These are phyloP conservation scores for Solenopsis fugax DNA, from an alignment of 1,140 invertebrate species.

Conservation along the genomic window DNA sequence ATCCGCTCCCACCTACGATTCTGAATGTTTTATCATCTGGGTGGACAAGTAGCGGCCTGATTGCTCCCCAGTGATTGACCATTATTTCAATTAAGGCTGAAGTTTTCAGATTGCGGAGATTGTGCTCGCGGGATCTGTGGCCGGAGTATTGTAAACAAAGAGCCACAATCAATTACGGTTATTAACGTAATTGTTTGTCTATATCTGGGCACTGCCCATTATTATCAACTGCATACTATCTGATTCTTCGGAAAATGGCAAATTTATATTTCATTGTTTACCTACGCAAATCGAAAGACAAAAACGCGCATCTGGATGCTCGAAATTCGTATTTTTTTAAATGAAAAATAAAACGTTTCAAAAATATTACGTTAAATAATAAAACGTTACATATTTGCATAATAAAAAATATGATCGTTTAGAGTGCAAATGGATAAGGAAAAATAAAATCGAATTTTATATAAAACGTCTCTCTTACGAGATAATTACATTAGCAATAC, in stretches of 20 bases:
- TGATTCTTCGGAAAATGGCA: neutral
- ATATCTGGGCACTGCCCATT: neutral
- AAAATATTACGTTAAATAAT: neutral
- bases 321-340: neutral
- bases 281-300: neutral
- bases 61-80: conserved; percentile 33
- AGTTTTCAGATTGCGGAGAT: conserved; percentile 44
- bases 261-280: neutral
- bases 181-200: conserved; percentile 34
- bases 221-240: neutral
- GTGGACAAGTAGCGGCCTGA: conserved; percentile 34
- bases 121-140: neutral
- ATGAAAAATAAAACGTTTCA: neutral
- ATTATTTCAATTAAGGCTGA: conserved; percentile 54
- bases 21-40: conserved; percentile 42
- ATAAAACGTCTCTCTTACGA: neutral
- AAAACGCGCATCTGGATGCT: neutral
- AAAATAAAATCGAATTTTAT: neutral
- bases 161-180: neutral
- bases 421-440: neutral
- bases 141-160: neutral
- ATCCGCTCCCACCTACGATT: conserved; percentile 35
- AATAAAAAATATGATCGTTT: neutral
- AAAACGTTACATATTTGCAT: neutral
- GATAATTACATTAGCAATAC: neutral